Conservation (phyloP, 92 coral and sea anemone species). For the Parazoanthus darwini region DNA sequence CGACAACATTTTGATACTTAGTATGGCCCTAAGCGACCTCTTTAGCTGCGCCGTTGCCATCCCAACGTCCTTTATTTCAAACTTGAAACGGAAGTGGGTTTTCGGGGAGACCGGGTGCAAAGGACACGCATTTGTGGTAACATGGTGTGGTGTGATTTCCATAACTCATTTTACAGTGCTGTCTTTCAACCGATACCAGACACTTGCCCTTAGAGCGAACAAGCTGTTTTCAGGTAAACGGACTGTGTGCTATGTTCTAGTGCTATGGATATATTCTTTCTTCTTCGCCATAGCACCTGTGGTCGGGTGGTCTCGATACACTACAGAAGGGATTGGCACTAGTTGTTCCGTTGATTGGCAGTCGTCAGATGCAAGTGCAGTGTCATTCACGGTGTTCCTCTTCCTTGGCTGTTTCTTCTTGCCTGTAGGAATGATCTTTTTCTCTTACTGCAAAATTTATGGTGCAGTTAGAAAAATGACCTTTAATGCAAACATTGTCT, state of each 20-base stretch:
- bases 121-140: conserved; percentile 63
- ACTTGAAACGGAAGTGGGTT: conserved; percentile 50
- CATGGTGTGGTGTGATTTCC: conserved; percentile 58
- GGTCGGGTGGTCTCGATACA: conserved; percentile 69
- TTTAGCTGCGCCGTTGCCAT: conserved; percentile 50
- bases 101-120: conserved; percentile 46
- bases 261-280: neutral
- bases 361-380: conserved; percentile 64
- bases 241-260: neutral
- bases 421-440: conserved; percentile 49
- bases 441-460: conserved; percentile 52
- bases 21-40: conserved; percentile 17
- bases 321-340: conserved; percentile 5
- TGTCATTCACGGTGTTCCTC: conserved; percentile 52
- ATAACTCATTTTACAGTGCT: conserved; percentile 68
- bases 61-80: conserved; percentile 66
- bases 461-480: conserved; percentile 50
- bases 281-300: conserved; percentile 51
- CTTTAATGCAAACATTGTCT: conserved; percentile 48
- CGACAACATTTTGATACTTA: conserved; percentile 6
- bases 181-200: conserved; percentile 55
- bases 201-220: conserved; percentile 29
- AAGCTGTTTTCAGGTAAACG: conserved; percentile 22
- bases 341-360: conserved; percentile 11
- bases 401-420: conserved; percentile 46